Percentiles rank a stretch among this genome's conserved stretches.
phyloP scores from a whole-genome alignment of 2,113 vertebrate genomes.

The Melanocharis versteri region DNA sequence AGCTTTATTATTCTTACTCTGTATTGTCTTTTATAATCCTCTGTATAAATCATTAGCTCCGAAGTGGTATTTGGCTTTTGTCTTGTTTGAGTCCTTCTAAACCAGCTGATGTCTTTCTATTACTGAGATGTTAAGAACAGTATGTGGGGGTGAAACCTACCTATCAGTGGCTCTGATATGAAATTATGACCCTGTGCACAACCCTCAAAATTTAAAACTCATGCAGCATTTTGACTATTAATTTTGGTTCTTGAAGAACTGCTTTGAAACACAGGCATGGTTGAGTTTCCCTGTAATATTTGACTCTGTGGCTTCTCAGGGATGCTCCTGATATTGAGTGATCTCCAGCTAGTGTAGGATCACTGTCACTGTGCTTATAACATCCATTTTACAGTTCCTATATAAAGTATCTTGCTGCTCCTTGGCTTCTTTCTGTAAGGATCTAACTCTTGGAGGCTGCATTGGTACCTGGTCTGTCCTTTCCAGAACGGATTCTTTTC shows the following conservation, averaged over 20 bases:
- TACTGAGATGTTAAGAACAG: neutral
- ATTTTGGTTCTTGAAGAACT: neutral
- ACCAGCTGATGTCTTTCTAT: neutral
- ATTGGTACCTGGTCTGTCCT: neutral
- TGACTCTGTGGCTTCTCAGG: neutral
- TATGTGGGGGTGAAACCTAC: too few relatives aligned
- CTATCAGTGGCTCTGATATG: neutral
- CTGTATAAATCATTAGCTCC: neutral
- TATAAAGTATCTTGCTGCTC: neutral
- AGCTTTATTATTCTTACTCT: neutral
- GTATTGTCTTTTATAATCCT: neutral
- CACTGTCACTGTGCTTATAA: neutral
- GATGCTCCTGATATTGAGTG: neutral
- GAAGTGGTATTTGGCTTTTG: neutral
- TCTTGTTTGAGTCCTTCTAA: neutral
- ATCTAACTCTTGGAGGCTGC: neutral
- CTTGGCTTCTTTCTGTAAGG: neutral
- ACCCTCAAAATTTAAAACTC: neutral
- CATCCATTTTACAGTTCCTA: neutral
- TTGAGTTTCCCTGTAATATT: neutral
- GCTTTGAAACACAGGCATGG: neutral
- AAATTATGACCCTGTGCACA: neutral
- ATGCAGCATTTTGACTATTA: neutral
- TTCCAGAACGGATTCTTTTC: neutral
- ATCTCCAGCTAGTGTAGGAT: neutral